These are phyloP conservation scores for Axinella damicornis DNA, from an alignment of 37 sponge, comb jelly and placozoan genomes.

Conservation along the genomic window DNA sequence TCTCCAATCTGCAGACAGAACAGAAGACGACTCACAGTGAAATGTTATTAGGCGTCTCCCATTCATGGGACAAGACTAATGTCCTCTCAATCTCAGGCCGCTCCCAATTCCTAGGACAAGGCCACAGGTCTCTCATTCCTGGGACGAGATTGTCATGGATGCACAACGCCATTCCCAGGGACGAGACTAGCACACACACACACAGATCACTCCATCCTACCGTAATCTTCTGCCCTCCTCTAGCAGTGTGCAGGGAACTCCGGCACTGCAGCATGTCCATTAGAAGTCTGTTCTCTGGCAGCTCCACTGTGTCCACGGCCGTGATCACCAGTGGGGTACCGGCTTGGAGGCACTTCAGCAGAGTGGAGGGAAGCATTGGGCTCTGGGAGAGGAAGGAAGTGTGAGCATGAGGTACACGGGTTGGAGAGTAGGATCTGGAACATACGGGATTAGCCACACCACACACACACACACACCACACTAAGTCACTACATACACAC, in stretches of 20 bases:
- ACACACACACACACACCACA: background rate
- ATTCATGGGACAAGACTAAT: too few species aligned
- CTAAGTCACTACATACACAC: background rate
- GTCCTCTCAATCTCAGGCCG: too few species aligned
- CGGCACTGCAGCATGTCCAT: conserved; percentile 13
- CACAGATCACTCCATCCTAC: too few species aligned
- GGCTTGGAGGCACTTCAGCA: conserved; percentile 43
- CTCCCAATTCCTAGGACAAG: too few species aligned
- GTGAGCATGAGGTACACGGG: too few species aligned
- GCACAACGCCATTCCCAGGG: too few species aligned
- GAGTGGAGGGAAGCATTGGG: background rate
- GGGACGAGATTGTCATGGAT: too few species aligned
- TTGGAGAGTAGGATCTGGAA: background rate
- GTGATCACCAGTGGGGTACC: conserved; percentile 57
- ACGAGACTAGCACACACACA: too few species aligned
- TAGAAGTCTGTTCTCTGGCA: background rate
- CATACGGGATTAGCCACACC: background rate
- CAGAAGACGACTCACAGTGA: too few species aligned
- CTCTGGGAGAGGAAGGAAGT: conserved; percentile 2
- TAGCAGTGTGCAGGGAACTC: background rate
- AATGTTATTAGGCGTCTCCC: too few species aligned
- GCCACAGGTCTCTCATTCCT: too few species aligned
- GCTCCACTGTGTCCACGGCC: conserved; percentile 19
- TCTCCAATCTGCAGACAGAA: conserved; percentile 52
- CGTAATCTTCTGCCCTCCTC: conserved; percentile 24